Percentiles rank a stretch among this genome's conserved stretches.
Evolutionary conservation across 2,888 invertebrate species (phyloP).

Genomic region (Apamea sordens): DNA sequence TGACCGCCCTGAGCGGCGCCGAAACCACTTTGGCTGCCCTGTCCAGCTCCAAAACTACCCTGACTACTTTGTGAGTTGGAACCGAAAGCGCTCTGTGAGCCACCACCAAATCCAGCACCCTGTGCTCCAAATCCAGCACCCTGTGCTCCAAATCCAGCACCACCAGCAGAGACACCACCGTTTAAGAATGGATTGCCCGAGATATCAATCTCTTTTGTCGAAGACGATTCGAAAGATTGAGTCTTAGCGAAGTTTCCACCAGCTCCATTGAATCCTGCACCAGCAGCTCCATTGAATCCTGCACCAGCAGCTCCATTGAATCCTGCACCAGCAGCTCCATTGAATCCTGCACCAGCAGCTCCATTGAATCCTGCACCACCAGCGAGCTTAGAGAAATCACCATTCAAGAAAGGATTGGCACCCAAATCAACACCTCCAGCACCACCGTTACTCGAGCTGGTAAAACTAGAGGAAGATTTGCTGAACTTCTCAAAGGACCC

Average conservation of each 20-base stretch:
- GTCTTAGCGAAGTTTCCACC: slow-evolving; percentile 44
- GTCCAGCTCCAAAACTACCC: slow-evolving; percentile 45
- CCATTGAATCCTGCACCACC: slow-evolving; percentile 53
- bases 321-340: slow-evolving; percentile 58
- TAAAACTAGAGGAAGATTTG: slow-evolving; percentile 77
- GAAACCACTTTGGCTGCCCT: slow-evolving; percentile 1
- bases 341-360: slow-evolving; percentile 61
- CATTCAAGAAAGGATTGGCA: slow-evolving; percentile 81
- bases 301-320: slow-evolving; percentile 55
- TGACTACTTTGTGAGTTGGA: slow-evolving; percentile 28
- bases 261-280: slow-evolving; percentile 61
- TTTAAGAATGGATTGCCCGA: slow-evolving; percentile 82
- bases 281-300: slow-evolving; percentile 45
- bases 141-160: slow-evolving; percentile 46
- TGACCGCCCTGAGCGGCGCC: slow-evolving; percentile 29
- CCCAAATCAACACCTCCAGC: slow-evolving; percentile 71
- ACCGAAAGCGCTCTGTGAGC: slow-evolving; percentile 35
- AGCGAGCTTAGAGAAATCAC: slow-evolving; percentile 75
- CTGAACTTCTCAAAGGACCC: slow-evolving; percentile 82
- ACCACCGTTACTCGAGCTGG: slow-evolving; percentile 69
- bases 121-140: slow-evolving; percentile 47
- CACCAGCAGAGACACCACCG: slow-evolving; percentile 61
- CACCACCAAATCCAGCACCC: slow-evolving; percentile 54
- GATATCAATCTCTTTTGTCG: slow-evolving; percentile 76
- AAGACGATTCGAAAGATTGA: slow-evolving; percentile 42